Evolutionary conservation across 2,888 invertebrate species (phyloP), one percentile per base, ranked within the genome.

Genomic region (Pilophorus perplexus): DNA sequence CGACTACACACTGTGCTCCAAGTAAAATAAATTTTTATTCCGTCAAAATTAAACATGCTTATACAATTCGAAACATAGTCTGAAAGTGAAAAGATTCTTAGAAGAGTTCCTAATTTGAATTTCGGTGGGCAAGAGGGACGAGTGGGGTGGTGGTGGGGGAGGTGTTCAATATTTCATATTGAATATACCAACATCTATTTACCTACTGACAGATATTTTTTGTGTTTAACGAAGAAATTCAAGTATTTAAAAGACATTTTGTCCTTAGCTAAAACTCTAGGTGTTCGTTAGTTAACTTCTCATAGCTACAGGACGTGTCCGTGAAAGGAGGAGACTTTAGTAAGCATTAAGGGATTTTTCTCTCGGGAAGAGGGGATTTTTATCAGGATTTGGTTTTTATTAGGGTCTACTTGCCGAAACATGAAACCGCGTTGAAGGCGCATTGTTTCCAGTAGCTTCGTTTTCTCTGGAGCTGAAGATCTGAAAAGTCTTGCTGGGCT

Each of bases 371-470:
- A n/a, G n/a, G n/a, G n/a, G n/a, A n/a, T 22, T 16, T 46, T 27
- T 46, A 38, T 46, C 46, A 46, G 23, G 46, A 33, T 54, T n/a
- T 20, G n/a, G n/a, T n/a, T n/a, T n/a, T n/a, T n/a, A n/a, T 27
- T 33, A 28, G 38, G 25, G 44, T 73, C 73, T 77, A 79, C 75
- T 80, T 80, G 69, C 82, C 82, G 72, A 82, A 82, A 74, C 82
- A 82, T 59, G 81, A 80, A 55, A 82, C 82, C 5, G 82, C 82
- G 73, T 82, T 82, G 75, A 82, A 81, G 18, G 82, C 81, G 74
- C 82, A 82, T 71, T 81, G 81, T 71, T 80, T 81, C 81, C 82
- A 82, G 73, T 81, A 81, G 71, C 79, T 79, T 55, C 81, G 77
- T 70, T 82, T 82, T 67, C 78, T 77, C 71, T 80, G 79, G 12